Evolutionary conservation across 1,140 invertebrate genomes (phyloP).

Genomic region (Drosophila navojoa): DNA sequence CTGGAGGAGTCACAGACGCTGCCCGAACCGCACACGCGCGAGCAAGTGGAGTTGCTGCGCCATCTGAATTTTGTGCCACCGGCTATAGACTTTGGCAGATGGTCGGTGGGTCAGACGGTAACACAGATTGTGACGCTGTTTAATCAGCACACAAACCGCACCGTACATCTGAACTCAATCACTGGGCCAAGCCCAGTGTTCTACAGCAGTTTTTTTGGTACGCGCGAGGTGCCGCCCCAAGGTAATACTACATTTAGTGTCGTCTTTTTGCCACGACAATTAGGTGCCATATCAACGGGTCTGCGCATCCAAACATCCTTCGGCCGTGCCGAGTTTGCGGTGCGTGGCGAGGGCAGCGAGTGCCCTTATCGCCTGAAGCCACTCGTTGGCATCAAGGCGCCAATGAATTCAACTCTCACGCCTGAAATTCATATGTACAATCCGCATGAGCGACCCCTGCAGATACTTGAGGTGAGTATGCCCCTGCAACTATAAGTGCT

Average conservation of each 20-base stretch:
- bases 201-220: slow-evolving; percentile 96
- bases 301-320: slow-evolving; percentile 97
- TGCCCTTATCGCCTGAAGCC: slow-evolving; percentile 96
- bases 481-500: too few relatives aligned
- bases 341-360: slow-evolving; percentile 91
- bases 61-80: slow-evolving; percentile 74
- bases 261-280: slow-evolving; percentile 95
- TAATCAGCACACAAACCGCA: slow-evolving; percentile 89
- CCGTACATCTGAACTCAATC: slow-evolving; percentile 93
- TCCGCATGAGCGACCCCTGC: slow-evolving; percentile 93
- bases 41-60: slow-evolving; percentile 63
- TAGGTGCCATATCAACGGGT: slow-evolving; percentile 94
- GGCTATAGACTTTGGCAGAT: slow-evolving; percentile 84
- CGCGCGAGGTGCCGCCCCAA: slow-evolving; percentile 94
- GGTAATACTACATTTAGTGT: slow-evolving; percentile 98
- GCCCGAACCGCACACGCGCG: slow-evolving; percentile 54
- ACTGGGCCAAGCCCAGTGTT: slow-evolving; percentile 94
- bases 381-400: slow-evolving; percentile 94
- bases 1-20: slow-evolving; percentile 40
- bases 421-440: slow-evolving; percentile 97
- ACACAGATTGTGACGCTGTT: slow-evolving; percentile 91
- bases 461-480: slow-evolving; percentile 86
- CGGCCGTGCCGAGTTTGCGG: slow-evolving; percentile 91
- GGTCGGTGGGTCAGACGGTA: slow-evolving; percentile 92
- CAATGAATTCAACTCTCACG: slow-evolving; percentile 95